These are phyloP conservation scores for Acinonyx jubatus DNA, from an alignment of 2,113 vertebrate genomes.

Conservation along the genomic window DNA sequence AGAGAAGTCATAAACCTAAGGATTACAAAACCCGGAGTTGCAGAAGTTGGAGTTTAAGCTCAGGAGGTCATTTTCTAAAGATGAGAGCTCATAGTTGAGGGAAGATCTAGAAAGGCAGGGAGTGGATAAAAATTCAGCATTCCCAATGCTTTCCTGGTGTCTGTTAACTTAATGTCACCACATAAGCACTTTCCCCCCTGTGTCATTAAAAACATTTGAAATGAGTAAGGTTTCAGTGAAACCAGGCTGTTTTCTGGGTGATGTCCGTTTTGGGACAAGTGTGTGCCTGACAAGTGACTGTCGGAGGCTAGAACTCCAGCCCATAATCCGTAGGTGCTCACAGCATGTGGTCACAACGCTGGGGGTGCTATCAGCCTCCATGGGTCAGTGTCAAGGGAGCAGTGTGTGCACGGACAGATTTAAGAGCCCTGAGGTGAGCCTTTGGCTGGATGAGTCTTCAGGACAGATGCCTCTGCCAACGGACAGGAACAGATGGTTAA, in stretches of 20 bases:
- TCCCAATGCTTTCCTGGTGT: not conserved
- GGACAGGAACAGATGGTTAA: slow-evolving; percentile 21
- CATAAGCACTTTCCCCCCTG: not conserved
- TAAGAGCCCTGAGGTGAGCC: not conserved
- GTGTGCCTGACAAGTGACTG: not conserved
- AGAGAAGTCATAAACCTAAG: not conserved
- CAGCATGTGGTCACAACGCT: not conserved
- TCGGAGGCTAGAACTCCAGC: not conserved
- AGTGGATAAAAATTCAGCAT: not conserved
- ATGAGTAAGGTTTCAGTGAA: not conserved
- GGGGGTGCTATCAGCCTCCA: not conserved
- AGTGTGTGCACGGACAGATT: not conserved
- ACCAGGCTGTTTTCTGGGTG: not conserved
- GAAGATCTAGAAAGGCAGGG: not conserved
- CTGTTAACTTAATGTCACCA: not conserved
- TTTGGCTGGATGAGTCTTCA: not conserved
- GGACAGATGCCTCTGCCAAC: not conserved
- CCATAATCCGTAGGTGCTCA: not conserved
- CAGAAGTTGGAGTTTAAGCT: not conserved
- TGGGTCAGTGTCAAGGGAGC: not conserved
- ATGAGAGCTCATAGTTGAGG: not conserved
- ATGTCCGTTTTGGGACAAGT: not conserved
- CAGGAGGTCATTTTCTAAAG: not conserved
- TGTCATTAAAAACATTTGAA: not conserved
- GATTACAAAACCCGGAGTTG: not conserved